Base-by-base conservation (phyloP, 2,888 invertebrate genomes). In the Metopia argyrocephala region DNA sequence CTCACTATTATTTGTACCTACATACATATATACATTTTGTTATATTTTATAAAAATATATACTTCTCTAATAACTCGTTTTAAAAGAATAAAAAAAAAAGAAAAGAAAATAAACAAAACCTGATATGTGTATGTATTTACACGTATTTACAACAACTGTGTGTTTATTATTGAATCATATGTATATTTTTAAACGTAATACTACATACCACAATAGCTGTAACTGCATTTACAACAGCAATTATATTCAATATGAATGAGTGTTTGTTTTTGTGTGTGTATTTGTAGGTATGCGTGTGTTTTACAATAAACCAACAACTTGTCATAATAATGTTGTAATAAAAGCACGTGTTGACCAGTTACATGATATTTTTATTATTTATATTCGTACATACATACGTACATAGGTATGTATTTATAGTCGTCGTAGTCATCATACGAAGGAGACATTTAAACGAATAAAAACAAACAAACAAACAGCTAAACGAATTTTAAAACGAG, bases 331-430 rank as follows among this genome's bases (percentile, higher is more conserved):
- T 86, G 86, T 74, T 86, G 86, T 87, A 87, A 88, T 86, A 87
- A 87, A 89, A 89, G 88, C 88, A 88, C 88, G 88, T 88, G 88
- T 87, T 89, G 87, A 83, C 85, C 76, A 79, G 82, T 78, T 78
- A 69, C 76, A 76, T 80, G 66, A 74, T 46, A 61, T 57, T 73
- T 80, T 57, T 65, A 45, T 45, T 59, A 28, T 62, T 27, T 21
- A 38, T 23, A 62, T 38, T 50, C 2, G 28, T 23, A n/a, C n/a
- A n/a, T n/a, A n/a, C n/a, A n/a, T n/a, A n/a, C n/a, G n/a, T n/a
- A n/a, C n/a, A n/a, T n/a, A n/a, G n/a, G n/a, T n/a, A n/a, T 25
- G 21, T 31, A 18, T 28, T 20, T 52, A 6, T 61, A 54, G 9
- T 59, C 28, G 45, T 25, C 27, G 46, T 73, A 48, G 56, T 71